phyloP scores from a whole-genome alignment of 2,113 vertebrate genomes.

The Pitta sordida region DNA sequence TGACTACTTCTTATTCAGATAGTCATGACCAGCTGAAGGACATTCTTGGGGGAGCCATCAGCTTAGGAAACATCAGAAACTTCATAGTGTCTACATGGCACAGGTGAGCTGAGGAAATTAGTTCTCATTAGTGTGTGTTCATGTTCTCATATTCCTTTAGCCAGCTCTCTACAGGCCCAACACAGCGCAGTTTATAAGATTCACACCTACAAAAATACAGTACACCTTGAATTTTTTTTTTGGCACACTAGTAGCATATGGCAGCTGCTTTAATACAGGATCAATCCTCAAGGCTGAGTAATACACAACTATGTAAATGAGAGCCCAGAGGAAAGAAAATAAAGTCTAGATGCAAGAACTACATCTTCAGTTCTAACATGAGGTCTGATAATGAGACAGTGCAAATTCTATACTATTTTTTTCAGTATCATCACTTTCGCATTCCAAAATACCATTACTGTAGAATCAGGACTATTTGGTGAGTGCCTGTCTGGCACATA shows the following conservation, averaged over 20 bases:
- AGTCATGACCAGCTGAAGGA: constrained; percentile 91
- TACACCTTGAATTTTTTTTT: neutral
- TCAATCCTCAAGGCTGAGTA: neutral
- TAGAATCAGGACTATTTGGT: neutral
- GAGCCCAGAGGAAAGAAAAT: neutral
- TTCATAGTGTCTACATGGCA: constrained; percentile 96
- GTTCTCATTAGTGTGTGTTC: neutral
- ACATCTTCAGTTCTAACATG: neutral
- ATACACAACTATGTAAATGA: neutral
- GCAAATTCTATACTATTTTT: neutral
- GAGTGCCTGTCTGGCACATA: neutral
- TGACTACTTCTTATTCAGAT: constrained; percentile 96
- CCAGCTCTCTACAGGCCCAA: neutral
- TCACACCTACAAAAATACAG: neutral
- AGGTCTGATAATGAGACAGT: neutral
- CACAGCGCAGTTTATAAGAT: neutral
- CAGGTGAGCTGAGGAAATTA: constrained; percentile 73
- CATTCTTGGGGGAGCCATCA: constrained; percentile 94
- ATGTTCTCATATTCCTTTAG: neutral
- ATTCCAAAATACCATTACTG: neutral
- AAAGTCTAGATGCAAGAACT: neutral
- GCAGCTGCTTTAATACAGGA: neutral
- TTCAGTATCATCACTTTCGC: neutral
- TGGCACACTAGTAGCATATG: neutral
- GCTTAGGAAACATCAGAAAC: constrained; percentile 90